Conservation (phyloP, 2,888 invertebrate genomes). For the Alloscopus bannaensis region DNA sequence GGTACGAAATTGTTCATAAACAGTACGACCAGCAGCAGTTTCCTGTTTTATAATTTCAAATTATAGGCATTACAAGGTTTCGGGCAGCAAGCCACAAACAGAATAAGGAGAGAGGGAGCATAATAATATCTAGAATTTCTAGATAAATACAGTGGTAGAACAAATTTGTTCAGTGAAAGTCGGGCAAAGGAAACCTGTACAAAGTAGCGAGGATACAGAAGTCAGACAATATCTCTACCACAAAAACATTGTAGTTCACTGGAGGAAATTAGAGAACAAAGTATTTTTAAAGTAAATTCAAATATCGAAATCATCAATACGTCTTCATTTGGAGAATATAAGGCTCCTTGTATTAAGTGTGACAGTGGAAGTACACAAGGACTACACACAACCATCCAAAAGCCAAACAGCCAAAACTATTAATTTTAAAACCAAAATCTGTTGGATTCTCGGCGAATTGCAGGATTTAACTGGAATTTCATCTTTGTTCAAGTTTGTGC, state of each 20-base stretch:
- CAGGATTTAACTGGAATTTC: too few species aligned
- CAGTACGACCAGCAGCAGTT: not conserved
- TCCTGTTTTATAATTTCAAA: not conserved
- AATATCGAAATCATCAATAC: constrained; percentile 12
- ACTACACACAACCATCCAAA: constrained; percentile 39
- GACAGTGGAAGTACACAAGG: constrained; percentile 5
- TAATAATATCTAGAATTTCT: not conserved
- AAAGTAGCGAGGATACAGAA: constrained; percentile 56
- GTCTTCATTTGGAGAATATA: constrained; percentile 16
- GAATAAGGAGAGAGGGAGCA: not conserved
- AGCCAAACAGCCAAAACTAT: constrained; percentile 40
- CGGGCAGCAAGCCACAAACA: constrained; percentile 14
- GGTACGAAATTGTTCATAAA: constrained; percentile 38
- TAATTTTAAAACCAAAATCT: not conserved
- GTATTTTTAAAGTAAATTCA: constrained; percentile 49
- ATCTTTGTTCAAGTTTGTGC: constrained; percentile 36
- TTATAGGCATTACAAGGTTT: too few species aligned
- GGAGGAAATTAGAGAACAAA: constrained; percentile 40
- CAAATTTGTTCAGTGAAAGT: not conserved
- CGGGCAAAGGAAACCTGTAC: constrained; percentile 52
- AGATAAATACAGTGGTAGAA: not conserved
- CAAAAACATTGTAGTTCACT: constrained; percentile 36
- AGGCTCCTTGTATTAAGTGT: constrained; percentile 7
- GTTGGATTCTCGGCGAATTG: not conserved
- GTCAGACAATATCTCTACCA: constrained; percentile 52